These are phyloP conservation scores for Neelides folsomi DNA, from an alignment of 2,888 invertebrate genomes.

Conservation along the genomic window DNA sequence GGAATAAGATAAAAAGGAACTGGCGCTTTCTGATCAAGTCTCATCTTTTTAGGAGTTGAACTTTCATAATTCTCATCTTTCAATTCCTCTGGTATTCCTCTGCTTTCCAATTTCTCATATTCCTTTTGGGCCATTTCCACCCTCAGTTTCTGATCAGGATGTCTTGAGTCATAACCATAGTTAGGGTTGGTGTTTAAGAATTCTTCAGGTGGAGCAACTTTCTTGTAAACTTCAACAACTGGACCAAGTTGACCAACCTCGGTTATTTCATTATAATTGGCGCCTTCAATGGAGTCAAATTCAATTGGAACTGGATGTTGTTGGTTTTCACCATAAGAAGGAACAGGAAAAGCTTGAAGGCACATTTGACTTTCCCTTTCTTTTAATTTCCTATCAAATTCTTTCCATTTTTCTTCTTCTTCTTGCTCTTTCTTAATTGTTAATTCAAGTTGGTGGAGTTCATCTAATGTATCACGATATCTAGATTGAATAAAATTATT, in stretches of 20 bases:
- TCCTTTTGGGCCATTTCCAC: constrained; percentile 30
- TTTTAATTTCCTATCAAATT: constrained; percentile 9
- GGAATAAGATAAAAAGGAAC: constrained; percentile 24
- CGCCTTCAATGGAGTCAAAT: constrained; percentile 20
- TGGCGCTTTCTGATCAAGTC: constrained; percentile 9
- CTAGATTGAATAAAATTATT: constrained; percentile 7
- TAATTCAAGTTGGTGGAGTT: constrained; percentile 22
- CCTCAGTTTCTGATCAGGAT: constrained; percentile 30
- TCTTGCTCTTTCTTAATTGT: constrained; percentile 16
- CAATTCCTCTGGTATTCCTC: constrained; percentile 22
- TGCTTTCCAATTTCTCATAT: constrained; percentile 26
- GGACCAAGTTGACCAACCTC: not conserved
- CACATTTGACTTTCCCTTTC: constrained; percentile 1
- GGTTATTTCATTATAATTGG: not conserved
- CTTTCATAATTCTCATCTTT: constrained; percentile 19
- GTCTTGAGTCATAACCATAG: constrained; percentile 25
- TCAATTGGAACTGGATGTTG: constrained; percentile 24
- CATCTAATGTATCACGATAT: constrained; percentile 29
- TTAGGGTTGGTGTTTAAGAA: constrained; percentile 16
- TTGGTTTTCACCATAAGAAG: constrained; percentile 11
- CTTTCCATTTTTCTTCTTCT: constrained; percentile 15
- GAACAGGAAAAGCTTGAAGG: constrained; percentile 18
- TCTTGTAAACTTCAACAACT: constrained; percentile 14
- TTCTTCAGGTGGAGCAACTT: constrained; percentile 26
- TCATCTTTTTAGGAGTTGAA: not conserved